Percentiles rank a stretch among this genome's conserved stretches.
phyloP scores from a whole-genome alignment of 2,888 invertebrate genomes.

The Anthrax anthrax region DNA sequence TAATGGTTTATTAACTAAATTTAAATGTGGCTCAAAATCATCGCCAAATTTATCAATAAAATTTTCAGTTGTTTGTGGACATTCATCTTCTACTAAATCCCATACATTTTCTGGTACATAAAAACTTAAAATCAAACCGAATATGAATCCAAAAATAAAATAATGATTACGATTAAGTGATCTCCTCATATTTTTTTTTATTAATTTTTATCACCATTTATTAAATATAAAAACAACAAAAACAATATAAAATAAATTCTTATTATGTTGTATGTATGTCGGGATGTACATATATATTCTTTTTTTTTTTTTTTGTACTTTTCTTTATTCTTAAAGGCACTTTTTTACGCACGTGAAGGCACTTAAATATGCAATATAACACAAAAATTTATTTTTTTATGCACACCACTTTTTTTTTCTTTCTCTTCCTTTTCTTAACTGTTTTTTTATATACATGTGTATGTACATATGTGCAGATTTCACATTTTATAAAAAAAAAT shows the following conservation, averaged over 20 bases:
- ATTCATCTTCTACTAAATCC: conserved; percentile 33
- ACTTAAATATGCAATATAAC: no score
- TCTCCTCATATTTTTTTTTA: conserved; percentile 23
- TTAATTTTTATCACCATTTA: background rate
- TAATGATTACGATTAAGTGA: conserved; percentile 31
- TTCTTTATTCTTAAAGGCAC: conserved; percentile 1
- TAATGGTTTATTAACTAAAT: conserved; percentile 34
- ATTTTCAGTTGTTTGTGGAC: conserved; percentile 31
- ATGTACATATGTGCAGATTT: no score
- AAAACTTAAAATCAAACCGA: conserved; percentile 30
- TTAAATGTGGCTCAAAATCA: conserved; percentile 34
- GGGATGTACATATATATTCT: no score
- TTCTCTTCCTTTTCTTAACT: no score
- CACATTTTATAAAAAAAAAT: no score
- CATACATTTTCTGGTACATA: conserved; percentile 30
- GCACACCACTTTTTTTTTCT: no score
- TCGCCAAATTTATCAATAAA: conserved; percentile 32
- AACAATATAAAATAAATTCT: no score
- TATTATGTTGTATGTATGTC: no score
- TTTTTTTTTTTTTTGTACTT: background rate
- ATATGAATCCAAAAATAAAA: conserved; percentile 29
- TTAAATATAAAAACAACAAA: background rate
- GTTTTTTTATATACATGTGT: no score
- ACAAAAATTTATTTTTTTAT: no score
- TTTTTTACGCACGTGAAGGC: conserved; percentile 2